Base-by-base conservation (phyloP, 1,140 invertebrate species). In the Zaprionus tsacasi region DNA sequence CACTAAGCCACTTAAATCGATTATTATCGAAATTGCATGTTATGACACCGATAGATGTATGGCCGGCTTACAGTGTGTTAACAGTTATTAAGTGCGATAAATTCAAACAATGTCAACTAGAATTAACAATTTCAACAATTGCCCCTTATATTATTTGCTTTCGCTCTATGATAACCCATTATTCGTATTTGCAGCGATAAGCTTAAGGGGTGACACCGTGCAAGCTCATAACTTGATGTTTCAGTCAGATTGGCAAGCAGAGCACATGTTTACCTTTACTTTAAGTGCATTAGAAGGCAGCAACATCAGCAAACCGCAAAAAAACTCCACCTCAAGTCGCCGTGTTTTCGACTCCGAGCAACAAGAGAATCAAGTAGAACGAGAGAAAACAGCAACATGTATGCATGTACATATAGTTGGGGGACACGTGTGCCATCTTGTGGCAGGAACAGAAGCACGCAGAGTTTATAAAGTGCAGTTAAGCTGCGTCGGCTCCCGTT, bases 231-330 rank as follows among this genome's bases (percentile, higher is more conserved):
- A 33, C 45, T 45, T 56, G 71, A 61, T 63, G 66, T 13, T 33
- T 45, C 61, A 60, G 71, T 69, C 66, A 74, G 71, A 56, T 74
- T 69, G 50, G 60, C 27, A 65, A 71, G 59, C 60, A 70, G 12
- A 56, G 73, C 60, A 76, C 73, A 71, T 68, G 70, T 68, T 76
- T 72, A 58, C 63, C 48, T 57, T 67, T 48, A 63, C 36, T 67
- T 76, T 52, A 76, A 76, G 74, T 76, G 74, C 73, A 71, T 76
- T 70, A 60, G 56, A 45, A 66, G 61, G n/a, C 56, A 55, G 35
- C 25, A 45, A 10, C 63, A 36, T 59, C 25, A 40, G 43, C 65
- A 57, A 56, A 27, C 25, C 65, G n/a, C n/a, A n/a, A 48, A 25
- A 64, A 70, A 57, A 63, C 48, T 55, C 54, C 58, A 70, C 59